Conservation (phyloP, 2,888 invertebrate species). For the Cremastinae sp. region DNA sequence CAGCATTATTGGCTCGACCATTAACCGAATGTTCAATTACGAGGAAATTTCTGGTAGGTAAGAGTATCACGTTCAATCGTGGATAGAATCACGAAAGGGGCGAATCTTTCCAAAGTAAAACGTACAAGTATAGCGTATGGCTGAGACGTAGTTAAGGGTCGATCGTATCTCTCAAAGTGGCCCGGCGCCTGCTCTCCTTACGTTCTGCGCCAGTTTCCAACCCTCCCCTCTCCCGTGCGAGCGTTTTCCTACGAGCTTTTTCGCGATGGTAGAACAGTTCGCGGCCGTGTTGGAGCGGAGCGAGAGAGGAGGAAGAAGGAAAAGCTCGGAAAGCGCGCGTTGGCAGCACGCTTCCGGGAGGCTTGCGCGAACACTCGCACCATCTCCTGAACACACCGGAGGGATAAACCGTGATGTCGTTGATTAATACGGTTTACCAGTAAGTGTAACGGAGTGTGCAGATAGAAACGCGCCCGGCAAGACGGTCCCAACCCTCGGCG, state of each 20-base stretch:
- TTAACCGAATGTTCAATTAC: constrained; percentile 52
- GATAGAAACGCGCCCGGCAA: constrained; percentile 68
- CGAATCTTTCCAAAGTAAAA: constrained; percentile 47
- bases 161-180: constrained; percentile 75
- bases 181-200: constrained; percentile 71
- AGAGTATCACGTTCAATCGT: constrained; percentile 34
- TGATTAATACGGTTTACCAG: constrained; percentile 81
- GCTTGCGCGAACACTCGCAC: constrained; percentile 41
- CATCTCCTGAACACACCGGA: constrained; percentile 60
- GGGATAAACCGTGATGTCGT: constrained; percentile 80
- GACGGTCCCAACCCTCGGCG: constrained; percentile 50
- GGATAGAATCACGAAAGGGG: constrained; percentile 51
- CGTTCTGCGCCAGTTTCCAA: constrained; percentile 62
- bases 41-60: constrained; percentile 49
- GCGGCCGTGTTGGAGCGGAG: constrained; percentile 13
- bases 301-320: constrained; percentile 52
- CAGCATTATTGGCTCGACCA: constrained; percentile 15
- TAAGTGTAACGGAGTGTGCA: constrained; percentile 81
- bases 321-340: constrained; percentile 59
- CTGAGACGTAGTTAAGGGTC: constrained; percentile 72
- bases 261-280: constrained; percentile 37
- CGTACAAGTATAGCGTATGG: constrained; percentile 54
- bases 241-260: too few relatives aligned
- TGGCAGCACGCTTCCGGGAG: constrained; percentile 57
- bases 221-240: constrained; percentile 31